Percentiles rank a stretch among this genome's conserved stretches.
Conservation (phyloP, 2,888 invertebrate species). For the Phalera bucephala region DNA sequence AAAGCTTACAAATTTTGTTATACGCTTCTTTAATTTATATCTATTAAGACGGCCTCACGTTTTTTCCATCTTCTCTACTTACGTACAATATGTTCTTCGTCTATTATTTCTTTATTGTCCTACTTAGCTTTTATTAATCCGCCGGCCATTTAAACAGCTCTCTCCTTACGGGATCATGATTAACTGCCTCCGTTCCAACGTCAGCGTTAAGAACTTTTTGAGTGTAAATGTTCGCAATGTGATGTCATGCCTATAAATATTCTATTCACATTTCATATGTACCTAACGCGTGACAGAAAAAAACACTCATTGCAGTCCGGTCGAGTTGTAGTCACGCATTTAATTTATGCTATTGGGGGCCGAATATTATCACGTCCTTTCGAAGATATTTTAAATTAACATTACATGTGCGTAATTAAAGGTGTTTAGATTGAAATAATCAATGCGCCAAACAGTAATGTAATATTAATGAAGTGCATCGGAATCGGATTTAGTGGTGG, state of each 20-base stretch:
- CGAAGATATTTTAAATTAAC: conserved; percentile 11
- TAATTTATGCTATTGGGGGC: conserved; percentile 53
- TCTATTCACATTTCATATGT: conserved; percentile 42
- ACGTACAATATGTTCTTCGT: conserved; percentile 16
- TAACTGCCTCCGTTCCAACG: conserved; percentile 9
- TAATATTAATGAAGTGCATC: conserved; percentile 19
- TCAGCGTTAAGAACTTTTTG: conserved; percentile 21
- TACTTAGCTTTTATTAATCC: conserved; percentile 36
- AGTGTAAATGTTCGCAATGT: conserved; percentile 27
- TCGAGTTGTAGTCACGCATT: conserved; percentile 41
- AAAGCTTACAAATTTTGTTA: no score
- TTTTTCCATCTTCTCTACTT: no score
- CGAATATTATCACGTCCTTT: conserved; percentile 44
- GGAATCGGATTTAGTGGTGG: conserved; percentile 18
- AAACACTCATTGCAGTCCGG: conserved; percentile 41
- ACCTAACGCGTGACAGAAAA: conserved; percentile 34
- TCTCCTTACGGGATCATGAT: conserved; percentile 17
- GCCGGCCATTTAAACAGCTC: conserved; percentile 26
- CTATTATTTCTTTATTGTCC: conserved; percentile 40
- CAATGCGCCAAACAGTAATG: conserved; percentile 7
- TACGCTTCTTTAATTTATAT: conserved; percentile 15
- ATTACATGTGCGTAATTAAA: not conserved
- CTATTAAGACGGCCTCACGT: conserved; percentile 14
- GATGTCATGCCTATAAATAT: conserved; percentile 50
- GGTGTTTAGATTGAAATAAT: no score